Percentiles rank a stretch among this genome's conserved stretches.
Conservation (phyloP, 2,888 invertebrate genomes). For the Anoncus sp. region DNA sequence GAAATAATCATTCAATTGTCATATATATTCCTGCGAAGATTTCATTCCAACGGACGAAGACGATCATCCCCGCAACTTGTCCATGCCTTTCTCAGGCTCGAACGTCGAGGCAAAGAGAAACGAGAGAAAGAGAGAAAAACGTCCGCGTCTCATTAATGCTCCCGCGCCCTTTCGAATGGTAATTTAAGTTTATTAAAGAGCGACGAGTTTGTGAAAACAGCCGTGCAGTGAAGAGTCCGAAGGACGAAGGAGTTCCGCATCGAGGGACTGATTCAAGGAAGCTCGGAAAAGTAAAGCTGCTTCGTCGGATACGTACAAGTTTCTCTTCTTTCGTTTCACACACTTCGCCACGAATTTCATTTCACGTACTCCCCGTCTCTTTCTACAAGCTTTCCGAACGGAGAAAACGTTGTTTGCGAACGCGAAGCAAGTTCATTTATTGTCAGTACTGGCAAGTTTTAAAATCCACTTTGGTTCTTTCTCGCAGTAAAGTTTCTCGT, state of each 20-base stretch:
- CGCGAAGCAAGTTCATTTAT: not conserved
- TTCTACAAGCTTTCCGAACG: not conserved
- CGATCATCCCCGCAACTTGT: too few species aligned
- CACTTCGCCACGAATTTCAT: constrained; percentile 13
- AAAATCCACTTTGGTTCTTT: too few species aligned
- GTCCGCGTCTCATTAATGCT: not conserved
- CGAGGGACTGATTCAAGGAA: not conserved
- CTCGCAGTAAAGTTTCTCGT: too few species aligned
- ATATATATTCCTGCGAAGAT: not conserved
- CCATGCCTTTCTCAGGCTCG: not conserved
- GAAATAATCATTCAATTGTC: not conserved
- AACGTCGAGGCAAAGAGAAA: not conserved
- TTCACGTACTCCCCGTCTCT: constrained; percentile 6
- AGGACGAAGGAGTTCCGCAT: not conserved
- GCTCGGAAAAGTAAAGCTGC: constrained; percentile 6
- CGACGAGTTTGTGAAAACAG: constrained; percentile 29
- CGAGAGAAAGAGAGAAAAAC: not conserved
- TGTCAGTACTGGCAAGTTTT: too few species aligned
- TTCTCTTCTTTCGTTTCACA: constrained; percentile 3
- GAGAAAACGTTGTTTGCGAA: not conserved
- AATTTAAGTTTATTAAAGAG: constrained; percentile 36
- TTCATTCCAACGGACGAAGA: not conserved
- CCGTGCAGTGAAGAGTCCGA: too few species aligned
- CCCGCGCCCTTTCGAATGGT: constrained; percentile 16
- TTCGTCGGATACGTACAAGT: constrained; percentile 12